These are phyloP conservation scores for Mustelus asterias DNA, from an alignment of 2,113 vertebrate species.

Conservation along the genomic window DNA sequence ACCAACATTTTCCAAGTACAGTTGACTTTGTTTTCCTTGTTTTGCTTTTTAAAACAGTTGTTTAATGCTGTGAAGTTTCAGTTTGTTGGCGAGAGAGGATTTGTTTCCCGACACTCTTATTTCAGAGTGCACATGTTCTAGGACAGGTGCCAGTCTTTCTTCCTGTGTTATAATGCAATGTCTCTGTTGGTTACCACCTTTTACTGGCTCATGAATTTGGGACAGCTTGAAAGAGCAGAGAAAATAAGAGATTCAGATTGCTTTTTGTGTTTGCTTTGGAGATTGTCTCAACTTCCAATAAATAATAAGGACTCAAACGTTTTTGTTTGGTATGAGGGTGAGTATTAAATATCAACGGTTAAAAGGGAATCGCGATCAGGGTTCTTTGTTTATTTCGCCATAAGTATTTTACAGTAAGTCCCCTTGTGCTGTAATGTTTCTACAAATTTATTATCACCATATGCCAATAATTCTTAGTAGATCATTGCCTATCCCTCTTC, in stretches of 20 bases:
- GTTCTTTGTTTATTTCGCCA: neutral
- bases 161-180: constrained; percentile 15
- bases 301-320: neutral
- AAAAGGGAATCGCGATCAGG: neutral
- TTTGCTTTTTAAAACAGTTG: neutral
- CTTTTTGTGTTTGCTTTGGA: neutral
- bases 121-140: constrained; percentile 54
- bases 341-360: constrained; percentile 1
- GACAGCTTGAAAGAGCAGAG: constrained; percentile 7
- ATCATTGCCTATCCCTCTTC: neutral
- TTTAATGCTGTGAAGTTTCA: constrained; percentile 46
- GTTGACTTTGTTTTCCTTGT: neutral
- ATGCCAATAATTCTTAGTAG: neutral
- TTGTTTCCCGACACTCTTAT: constrained; percentile 49
- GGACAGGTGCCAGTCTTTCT: constrained; percentile 50
- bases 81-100: constrained; percentile 51
- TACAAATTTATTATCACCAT: neutral
- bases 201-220: neutral
- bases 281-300: neutral
- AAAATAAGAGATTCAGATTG: constrained; percentile 17
- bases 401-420: neutral
- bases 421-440: neutral
- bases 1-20: neutral
- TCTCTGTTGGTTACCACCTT: constrained; percentile 26
- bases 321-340: neutral